Percentiles rank a stretch among this genome's conserved stretches.
phyloP scores from a whole-genome alignment of 2,113 vertebrate genomes.

The Eptesicus fuscus region DNA sequence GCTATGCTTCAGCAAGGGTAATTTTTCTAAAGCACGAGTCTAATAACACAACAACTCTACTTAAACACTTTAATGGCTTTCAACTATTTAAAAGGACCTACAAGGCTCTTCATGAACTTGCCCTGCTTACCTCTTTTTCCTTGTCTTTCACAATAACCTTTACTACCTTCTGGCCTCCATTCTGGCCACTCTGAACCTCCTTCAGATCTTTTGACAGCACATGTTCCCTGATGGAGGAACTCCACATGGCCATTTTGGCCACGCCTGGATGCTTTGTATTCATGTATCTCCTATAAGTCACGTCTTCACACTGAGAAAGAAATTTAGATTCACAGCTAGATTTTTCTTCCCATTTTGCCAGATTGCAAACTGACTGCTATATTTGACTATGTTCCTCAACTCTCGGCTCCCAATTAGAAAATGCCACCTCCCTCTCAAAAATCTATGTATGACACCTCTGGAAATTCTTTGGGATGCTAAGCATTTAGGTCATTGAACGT shows the following conservation, averaged over 20 bases:
- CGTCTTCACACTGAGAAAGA: neutral
- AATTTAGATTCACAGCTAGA: neutral
- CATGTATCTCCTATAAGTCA: neutral
- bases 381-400: neutral
- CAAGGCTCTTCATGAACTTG: neutral
- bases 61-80: neutral
- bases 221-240: neutral
- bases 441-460: neutral
- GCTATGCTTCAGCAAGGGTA: neutral
- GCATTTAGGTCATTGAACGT: neutral
- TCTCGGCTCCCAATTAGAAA: neutral
- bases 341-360: neutral
- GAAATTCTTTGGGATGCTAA: constrained; percentile 1
- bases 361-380: neutral
- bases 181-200: neutral
- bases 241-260: neutral
- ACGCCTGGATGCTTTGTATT: neutral
- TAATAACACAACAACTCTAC: neutral
- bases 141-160: neutral
- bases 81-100: neutral
- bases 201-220: neutral
- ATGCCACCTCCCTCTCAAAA: neutral
- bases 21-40: neutral
- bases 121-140: neutral
- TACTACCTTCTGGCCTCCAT: neutral